phyloP scores from a whole-genome alignment of 2,113 vertebrate species.

The Cynopterus brachyotis region DNA sequence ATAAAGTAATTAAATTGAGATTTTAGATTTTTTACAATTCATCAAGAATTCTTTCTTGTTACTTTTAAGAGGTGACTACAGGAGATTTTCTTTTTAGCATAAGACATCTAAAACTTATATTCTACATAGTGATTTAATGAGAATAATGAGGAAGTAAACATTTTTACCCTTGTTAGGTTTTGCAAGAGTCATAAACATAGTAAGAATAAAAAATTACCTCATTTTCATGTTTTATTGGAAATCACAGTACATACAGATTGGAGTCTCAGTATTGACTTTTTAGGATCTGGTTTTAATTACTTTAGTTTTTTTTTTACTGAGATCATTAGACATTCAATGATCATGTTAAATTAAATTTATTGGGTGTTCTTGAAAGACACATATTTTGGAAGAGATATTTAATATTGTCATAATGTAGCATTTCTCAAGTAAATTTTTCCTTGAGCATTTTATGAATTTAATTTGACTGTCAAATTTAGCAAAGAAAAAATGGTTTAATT shows the following conservation, averaged over 20 bases:
- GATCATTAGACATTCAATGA: conserved; percentile 2
- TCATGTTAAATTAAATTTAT: conserved; percentile 46
- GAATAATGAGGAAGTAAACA: conserved; percentile 35
- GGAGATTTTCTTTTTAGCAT: not conserved
- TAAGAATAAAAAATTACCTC: conserved; percentile 54
- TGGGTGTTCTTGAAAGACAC: conserved; percentile 45
- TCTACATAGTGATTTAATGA: conserved; percentile 23
- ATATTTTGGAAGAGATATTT: conserved; percentile 35
- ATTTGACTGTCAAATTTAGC: conserved; percentile 8
- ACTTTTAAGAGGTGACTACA: not conserved
- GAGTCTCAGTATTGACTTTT: conserved; percentile 44
- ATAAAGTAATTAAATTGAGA: not conserved
- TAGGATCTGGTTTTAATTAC: conserved; percentile 62
- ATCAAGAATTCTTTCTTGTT: not conserved
- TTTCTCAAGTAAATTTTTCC: conserved; percentile 50
- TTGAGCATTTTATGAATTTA: conserved; percentile 36
- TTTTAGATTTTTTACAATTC: conserved; percentile 10
- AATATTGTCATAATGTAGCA: not conserved
- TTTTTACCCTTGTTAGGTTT: conserved; percentile 29
- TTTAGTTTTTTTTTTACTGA: conserved; percentile 25
- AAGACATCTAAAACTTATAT: conserved; percentile 3
- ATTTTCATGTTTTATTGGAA: conserved; percentile 70
- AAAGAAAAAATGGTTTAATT: conserved; percentile 27
- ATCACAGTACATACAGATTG: not conserved
- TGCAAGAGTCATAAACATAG: conserved; percentile 47